Evolutionary conservation across 1,140 invertebrate genomes (phyloP).

Genomic region (Steinernema feltiae): DNA sequence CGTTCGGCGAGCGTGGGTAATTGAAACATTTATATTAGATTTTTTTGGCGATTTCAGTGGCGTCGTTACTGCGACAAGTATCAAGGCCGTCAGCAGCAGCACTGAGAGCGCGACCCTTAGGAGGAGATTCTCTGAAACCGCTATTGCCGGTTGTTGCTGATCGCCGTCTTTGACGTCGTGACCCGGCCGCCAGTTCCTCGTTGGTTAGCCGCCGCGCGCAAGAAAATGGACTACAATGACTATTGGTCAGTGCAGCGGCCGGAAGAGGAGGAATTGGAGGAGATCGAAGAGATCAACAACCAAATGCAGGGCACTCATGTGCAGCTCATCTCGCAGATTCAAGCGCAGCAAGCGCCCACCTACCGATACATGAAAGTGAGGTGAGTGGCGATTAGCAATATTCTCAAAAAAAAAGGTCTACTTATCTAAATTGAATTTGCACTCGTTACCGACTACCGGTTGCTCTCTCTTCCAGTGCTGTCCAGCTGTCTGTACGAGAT

Average conservation of each 20-base stretch:
- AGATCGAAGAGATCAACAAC: slow-evolving; percentile 9
- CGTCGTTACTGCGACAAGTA: neutral
- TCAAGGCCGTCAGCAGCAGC: neutral
- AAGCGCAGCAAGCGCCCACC: neutral
- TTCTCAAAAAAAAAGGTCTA: too few species aligned
- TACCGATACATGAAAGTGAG: slow-evolving; percentile 13
- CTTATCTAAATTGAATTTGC: too few species aligned
- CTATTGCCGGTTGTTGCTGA: neutral
- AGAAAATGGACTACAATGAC: neutral
- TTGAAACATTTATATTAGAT: neutral
- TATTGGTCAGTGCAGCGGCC: neutral
- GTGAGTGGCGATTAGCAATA: too few species aligned
- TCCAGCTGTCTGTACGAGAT: too few species aligned
- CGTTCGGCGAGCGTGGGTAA: neutral
- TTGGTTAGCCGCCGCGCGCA: neutral
- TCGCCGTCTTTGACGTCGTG: too few species aligned
- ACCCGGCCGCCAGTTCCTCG: neutral
- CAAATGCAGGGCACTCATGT: slow-evolving; percentile 4
- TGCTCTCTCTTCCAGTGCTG: too few species aligned
- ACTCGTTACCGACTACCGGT: too few species aligned
- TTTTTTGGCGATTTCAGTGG: neutral
- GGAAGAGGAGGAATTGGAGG: neutral
- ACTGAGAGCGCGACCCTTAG: too few species aligned
- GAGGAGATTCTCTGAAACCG: neutral
- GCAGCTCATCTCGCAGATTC: neutral